Percentiles rank a stretch among this genome's conserved stretches.
phyloP scores from a whole-genome alignment of 2,113 vertebrate species.

The Rhizomys pruinosus region DNA sequence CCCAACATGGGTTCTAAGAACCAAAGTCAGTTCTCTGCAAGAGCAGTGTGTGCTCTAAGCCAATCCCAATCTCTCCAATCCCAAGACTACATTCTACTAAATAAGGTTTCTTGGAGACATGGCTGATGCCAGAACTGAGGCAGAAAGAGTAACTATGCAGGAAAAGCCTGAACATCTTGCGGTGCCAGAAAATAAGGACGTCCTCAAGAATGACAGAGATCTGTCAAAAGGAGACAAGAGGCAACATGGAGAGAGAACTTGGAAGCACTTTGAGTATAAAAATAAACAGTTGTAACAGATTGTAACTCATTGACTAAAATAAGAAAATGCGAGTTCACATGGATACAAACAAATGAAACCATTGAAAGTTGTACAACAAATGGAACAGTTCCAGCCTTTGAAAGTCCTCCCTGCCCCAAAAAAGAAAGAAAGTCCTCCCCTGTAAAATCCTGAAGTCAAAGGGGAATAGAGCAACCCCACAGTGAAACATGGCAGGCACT shows the following conservation, averaged over 20 bases:
- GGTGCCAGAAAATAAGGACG: constrained; percentile 6
- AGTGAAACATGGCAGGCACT: background rate
- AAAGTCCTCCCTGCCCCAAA: background rate
- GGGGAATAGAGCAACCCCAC: background rate
- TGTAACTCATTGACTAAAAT: background rate
- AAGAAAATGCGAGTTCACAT: background rate
- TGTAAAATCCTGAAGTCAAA: background rate
- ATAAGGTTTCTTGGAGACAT: background rate
- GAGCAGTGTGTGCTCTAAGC: background rate
- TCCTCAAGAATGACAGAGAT: background rate
- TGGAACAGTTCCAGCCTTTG: background rate
- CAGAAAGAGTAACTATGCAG: background rate
- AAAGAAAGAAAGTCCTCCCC: background rate
- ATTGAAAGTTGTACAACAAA: background rate
- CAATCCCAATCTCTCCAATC: too few species aligned
- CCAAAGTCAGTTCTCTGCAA: background rate
- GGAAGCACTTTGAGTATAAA: constrained; percentile 1
- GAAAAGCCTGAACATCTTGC: background rate
- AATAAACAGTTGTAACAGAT: background rate
- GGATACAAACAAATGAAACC: background rate
- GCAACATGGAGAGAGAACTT: background rate
- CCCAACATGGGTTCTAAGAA: background rate
- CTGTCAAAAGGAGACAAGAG: constrained; percentile 3
- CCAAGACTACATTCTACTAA: background rate
- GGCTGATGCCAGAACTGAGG: background rate